Evolutionary conservation across 1,140 invertebrate genomes (phyloP), one percentile per base, ranked within the genome.

Genomic region (Lanistes nyassanus): DNA sequence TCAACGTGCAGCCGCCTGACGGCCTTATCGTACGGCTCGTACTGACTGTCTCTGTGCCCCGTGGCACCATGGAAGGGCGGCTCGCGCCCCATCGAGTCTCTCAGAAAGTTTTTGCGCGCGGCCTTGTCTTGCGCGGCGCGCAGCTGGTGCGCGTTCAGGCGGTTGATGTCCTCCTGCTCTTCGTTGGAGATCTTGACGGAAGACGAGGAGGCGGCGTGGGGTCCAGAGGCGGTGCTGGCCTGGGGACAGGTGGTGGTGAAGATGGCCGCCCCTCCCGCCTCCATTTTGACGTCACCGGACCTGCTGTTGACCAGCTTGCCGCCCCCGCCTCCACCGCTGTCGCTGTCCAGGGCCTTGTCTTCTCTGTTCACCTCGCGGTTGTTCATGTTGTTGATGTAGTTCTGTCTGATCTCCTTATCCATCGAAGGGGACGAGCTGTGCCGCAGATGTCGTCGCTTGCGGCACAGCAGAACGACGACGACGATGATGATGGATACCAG

Each of bases 321-420:
- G 23, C 37, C 65, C 9, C 65, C 65, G 3, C 7, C 34, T 7
- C 55, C 56, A 23, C 3, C 56, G 56, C 56, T 31, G 34, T 60
- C 70, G 23, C 60, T 37, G 36, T 72, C 70, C 36, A 72, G 21
- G 26, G 53, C 58, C 70, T 72, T 72, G 56, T 26, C 37, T 29
- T 72, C 70, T 26, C 55, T 60, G 68, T 70, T 55, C n/a, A n/a
- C 80, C 77, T 31, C 70, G 23, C 70, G 55, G 78, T 86, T 87
- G 78, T 87, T 87, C 65, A 86, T 84, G 73, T 81, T 85, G 77
- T 85, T 86, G 68, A 81, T 80, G 68, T 81, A 74, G 76, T 85
- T 82, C 75, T 85, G 83, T 71, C 83, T 78, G 7, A 75, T 80
- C 80, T 87, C 86, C 66, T 80, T 81, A n/a, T 81, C 78, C 71